Conservation (phyloP, 2,888 invertebrate species). For the Coenonympha arcania region DNA sequence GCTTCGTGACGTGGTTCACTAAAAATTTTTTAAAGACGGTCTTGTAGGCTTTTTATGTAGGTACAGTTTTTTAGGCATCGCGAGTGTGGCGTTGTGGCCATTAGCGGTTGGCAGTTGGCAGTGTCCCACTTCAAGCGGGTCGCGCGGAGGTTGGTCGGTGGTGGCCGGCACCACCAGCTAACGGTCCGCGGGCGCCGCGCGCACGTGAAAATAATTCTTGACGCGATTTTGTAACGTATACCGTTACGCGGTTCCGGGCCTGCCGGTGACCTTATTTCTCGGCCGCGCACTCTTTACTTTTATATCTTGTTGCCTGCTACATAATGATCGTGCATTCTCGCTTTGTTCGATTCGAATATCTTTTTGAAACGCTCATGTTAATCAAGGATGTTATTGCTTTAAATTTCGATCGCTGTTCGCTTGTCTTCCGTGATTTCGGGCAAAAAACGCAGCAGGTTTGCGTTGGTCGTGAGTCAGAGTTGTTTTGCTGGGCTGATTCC, state of each 20-base stretch:
- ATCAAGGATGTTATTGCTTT: not conserved
- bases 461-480: conserved; percentile 44
- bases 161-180: conserved; percentile 46
- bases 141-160: conserved; percentile 44
- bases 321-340: conserved; percentile 13
- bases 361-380: conserved; percentile 4
- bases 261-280: conserved; percentile 69
- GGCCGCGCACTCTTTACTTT: conserved; percentile 62
- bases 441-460: not conserved
- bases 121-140: conserved; percentile 53
- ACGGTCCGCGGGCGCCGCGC: conserved; percentile 55
- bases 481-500: conserved; percentile 43
- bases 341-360: conserved; percentile 6
- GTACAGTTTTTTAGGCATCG: too few species aligned
- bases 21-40: conserved; percentile 1
- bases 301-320: conserved; percentile 52
- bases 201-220: conserved; percentile 74
- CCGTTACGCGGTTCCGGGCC: conserved; percentile 72
- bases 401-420: not conserved
- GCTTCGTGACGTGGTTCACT: conserved; percentile 5
- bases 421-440: not conserved
- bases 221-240: conserved; percentile 72
- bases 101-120: conserved; percentile 30
- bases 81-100: conserved; percentile 29
- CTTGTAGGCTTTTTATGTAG: too few species aligned